Percentiles rank a stretch among this genome's conserved stretches.
Conservation (phyloP, 2,113 vertebrate species). For the Lampris incognitus region DNA sequence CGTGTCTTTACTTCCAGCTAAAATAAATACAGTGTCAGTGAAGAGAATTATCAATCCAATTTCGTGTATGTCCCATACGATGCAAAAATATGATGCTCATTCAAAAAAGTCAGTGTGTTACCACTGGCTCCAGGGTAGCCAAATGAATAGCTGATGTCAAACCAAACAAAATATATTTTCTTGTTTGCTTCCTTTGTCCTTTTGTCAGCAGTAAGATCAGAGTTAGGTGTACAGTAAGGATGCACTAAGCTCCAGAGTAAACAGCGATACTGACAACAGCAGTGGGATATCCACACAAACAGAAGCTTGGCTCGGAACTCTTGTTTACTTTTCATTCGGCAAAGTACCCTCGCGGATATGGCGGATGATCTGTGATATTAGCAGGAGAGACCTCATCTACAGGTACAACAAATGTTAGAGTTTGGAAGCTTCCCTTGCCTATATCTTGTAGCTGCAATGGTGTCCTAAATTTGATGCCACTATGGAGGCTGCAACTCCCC, state of each 20-base stretch:
- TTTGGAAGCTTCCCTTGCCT: constrained; percentile 40
- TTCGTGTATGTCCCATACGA: constrained; percentile 44
- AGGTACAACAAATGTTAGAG: constrained; percentile 36
- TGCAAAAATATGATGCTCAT: constrained; percentile 52
- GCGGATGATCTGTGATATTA: constrained; percentile 33
- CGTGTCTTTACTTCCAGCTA: constrained; percentile 37
- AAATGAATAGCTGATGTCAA: constrained; percentile 35
- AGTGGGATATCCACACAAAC: constrained; percentile 52
- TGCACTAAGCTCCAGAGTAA: constrained; percentile 61
- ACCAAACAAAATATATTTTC: constrained; percentile 39
- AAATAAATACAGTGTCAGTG: constrained; percentile 51
- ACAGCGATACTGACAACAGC: constrained; percentile 54
- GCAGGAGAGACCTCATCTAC: constrained; percentile 45
- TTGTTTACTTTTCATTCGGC: constrained; percentile 58
- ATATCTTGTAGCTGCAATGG: constrained; percentile 19
- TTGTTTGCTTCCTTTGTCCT: constrained; percentile 36
- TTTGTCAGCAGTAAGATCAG: constrained; percentile 49
- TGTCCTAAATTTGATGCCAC: constrained; percentile 2
- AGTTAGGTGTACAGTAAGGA: constrained; percentile 57
- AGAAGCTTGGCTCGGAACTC: constrained; percentile 48
- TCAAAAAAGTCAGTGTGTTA: constrained; percentile 59
- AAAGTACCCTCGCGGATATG: constrained; percentile 32
- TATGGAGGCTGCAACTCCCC: constrained; percentile 19
- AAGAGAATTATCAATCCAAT: constrained; percentile 42
- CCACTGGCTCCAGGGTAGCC: constrained; percentile 46